These are phyloP conservation scores for Drosophila glabriapex DNA, from an alignment of 2,888 invertebrate species.

Conservation along the genomic window DNA sequence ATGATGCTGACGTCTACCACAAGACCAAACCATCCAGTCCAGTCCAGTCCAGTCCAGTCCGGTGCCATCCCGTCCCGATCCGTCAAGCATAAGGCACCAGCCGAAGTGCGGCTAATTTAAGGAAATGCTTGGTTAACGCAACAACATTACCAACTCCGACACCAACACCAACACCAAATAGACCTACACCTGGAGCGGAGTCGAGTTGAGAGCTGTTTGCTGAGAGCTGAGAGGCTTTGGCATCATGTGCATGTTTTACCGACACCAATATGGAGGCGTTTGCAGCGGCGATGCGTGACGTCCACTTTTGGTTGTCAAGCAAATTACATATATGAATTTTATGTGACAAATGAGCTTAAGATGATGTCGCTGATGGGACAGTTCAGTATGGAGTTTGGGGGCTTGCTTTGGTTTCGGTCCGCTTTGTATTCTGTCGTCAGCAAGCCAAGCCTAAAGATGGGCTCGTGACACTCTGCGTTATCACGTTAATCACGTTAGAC, in stretches of 20 bases:
- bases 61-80: constrained; percentile 5
- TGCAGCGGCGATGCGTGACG: constrained; percentile 73
- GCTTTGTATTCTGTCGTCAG: constrained; percentile 2
- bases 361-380: constrained; percentile 71
- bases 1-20: constrained; percentile 27
- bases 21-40: constrained; percentile 30
- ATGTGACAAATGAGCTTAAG: constrained; percentile 80
- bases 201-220: background rate
- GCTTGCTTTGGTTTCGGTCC: constrained; percentile 13
- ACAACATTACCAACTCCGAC: constrained; percentile 21
- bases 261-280: constrained; percentile 79
- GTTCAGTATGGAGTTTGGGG: constrained; percentile 46
- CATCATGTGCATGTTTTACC: constrained; percentile 47
- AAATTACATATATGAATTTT: constrained; percentile 81
- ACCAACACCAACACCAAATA: constrained; percentile 8
- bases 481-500: background rate
- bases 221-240: constrained; percentile 19
- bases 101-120: constrained; percentile 79
- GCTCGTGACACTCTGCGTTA: constrained; percentile 32
- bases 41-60: constrained; percentile 7
- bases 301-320: constrained; percentile 81
- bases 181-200: constrained; percentile 18
- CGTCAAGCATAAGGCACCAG: constrained; percentile 57
- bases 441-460: constrained; percentile 30
- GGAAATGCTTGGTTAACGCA: constrained; percentile 71